Evolutionary conservation across 2,888 invertebrate species (phyloP).

Genomic region (Ethmia dodecea): DNA sequence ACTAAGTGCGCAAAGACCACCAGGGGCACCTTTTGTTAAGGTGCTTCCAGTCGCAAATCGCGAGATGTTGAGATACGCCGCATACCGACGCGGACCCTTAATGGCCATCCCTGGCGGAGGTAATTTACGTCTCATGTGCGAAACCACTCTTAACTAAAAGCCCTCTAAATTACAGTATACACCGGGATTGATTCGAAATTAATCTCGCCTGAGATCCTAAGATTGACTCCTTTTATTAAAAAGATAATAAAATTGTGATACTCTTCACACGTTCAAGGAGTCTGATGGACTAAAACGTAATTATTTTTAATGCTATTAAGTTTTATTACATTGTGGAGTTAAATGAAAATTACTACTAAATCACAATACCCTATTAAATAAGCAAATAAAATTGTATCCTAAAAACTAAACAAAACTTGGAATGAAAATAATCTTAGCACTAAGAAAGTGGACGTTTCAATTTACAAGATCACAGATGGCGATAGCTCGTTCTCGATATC

Average conservation of each 20-base stretch:
- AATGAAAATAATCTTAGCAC: constrained; percentile 2
- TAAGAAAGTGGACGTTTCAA: constrained; percentile 52
- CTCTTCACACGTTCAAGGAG: constrained; percentile 16
- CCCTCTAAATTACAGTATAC: constrained; percentile 69
- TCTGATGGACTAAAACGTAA: constrained; percentile 3
- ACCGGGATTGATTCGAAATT: constrained; percentile 67
- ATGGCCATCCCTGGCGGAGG: constrained; percentile 63
- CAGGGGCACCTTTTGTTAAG: constrained; percentile 66
- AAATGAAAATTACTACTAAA: not conserved
- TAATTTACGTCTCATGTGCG: constrained; percentile 75
- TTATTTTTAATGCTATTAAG: not conserved
- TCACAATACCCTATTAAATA: not conserved
- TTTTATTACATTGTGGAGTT: not conserved
- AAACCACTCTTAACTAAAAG: constrained; percentile 73
- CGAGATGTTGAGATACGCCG: constrained; percentile 67
- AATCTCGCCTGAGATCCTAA: constrained; percentile 50
- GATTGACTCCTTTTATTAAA: constrained; percentile 37
- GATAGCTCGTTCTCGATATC: constrained; percentile 59
- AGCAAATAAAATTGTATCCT: too few species aligned
- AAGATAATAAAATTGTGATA: constrained; percentile 26
- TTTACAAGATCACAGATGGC: constrained; percentile 61
- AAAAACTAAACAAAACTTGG: not conserved
- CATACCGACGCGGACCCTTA: constrained; percentile 64
- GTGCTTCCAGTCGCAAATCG: constrained; percentile 64
- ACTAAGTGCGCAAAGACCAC: constrained; percentile 50